Conservation (phyloP, 2,113 vertebrate species). For the Hyperopisus bebe region DNA sequence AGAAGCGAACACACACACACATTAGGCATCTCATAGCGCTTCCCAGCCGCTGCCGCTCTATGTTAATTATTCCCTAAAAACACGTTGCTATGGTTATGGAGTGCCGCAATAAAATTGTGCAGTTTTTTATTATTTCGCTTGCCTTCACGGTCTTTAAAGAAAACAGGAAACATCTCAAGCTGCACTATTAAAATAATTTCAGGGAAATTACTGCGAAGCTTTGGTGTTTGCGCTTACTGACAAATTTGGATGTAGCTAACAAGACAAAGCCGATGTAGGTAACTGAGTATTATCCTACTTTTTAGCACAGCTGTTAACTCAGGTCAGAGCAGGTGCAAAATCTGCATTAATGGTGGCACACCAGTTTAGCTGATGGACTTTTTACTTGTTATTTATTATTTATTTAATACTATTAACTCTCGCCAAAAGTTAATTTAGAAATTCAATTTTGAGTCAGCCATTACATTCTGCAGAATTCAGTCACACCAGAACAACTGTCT, state of each 20-base stretch:
- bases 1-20: neutral
- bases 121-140: neutral
- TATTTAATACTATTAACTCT: neutral
- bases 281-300: neutral
- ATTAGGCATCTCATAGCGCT: neutral
- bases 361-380: neutral
- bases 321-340: neutral
- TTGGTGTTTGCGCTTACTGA: neutral
- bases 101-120: neutral
- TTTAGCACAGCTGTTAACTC: neutral
- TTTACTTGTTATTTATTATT: neutral
- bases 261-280: neutral
- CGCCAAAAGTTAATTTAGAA: neutral
- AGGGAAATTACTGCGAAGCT: neutral
- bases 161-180: neutral
- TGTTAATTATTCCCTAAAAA: conserved; percentile 1
- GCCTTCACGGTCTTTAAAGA: neutral
- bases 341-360: neutral
- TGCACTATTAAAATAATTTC: neutral
- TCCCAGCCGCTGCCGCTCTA: neutral
- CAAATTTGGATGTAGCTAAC: neutral
- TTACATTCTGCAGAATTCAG: neutral
- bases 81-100: conserved; percentile 3
- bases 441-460: neutral
- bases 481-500: neutral